These are phyloP conservation scores for Athalia cordata DNA, from an alignment of 2,888 invertebrate genomes.

Conservation along the genomic window DNA sequence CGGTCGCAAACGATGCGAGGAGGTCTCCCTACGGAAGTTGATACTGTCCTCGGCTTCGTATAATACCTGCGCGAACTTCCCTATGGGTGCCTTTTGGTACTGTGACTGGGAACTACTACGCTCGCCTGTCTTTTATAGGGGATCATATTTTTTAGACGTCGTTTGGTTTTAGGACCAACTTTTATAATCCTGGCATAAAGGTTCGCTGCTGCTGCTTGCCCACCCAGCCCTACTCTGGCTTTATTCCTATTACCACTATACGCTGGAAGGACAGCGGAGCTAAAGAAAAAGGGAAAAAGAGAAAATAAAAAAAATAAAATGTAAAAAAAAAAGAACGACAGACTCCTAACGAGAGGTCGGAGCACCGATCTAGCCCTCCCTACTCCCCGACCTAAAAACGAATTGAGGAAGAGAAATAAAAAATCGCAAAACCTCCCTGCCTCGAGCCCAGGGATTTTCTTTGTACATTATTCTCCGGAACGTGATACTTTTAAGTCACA, in stretches of 20 bases:
- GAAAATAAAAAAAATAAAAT: background rate
- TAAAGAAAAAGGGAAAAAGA: background rate
- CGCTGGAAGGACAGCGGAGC: background rate
- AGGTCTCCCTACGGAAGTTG: conserved; percentile 19
- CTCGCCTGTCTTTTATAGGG: conserved; percentile 38
- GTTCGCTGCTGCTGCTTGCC: conserved; percentile 11
- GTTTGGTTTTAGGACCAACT: conserved; percentile 45
- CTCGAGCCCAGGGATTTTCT: conserved; percentile 2
- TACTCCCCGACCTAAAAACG: conserved; percentile 19
- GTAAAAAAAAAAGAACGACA: conserved; percentile 21
- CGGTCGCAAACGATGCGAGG: conserved; percentile 17
- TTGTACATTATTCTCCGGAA: conserved; percentile 9
- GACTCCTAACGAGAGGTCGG: conserved; percentile 21
- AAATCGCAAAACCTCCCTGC: background rate
- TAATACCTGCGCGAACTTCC: conserved; percentile 35
- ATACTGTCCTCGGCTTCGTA: conserved; percentile 25
- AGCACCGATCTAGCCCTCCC: conserved; percentile 4
- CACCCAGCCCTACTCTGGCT: background rate
- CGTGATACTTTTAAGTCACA: conserved; percentile 19
- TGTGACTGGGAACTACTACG: conserved; percentile 33
- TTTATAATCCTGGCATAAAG: conserved; percentile 44
- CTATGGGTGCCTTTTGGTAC: background rate
- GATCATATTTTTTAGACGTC: conserved; percentile 45
- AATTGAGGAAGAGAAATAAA: conserved; percentile 16
- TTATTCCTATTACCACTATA: conserved; percentile 25